Base-by-base conservation (phyloP, 2,888 invertebrate species). In the Melanargia galathea region DNA sequence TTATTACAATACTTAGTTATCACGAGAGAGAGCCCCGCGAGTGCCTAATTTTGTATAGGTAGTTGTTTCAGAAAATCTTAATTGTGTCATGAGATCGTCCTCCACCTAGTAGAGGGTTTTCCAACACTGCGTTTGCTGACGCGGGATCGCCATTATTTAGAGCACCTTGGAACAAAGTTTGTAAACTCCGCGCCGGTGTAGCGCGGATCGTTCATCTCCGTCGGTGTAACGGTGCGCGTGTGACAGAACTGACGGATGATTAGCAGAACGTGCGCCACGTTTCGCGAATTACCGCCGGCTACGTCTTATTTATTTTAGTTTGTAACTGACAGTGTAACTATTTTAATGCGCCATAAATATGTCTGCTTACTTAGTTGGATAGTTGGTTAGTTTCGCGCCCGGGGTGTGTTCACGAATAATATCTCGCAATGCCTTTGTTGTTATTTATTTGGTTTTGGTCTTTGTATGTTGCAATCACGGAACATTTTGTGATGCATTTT, bases 201-300 rank as follows among this genome's bases (percentile, higher is more conserved):
- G 20, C n/a, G n/a, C 11, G 33, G 30, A 46, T 48, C 58, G 58
- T 58, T 58, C 58, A 35, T 56, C 56, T 30, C 18, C 11, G 56
- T 24, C 51, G 45, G 38, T 48, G 35, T 43, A 61, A 52, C 57
- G 26, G 54, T 49, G 58, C n/a, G n/a, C n/a, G n/a, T n/a, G n/a
- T n/a, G n/a, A n/a, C n/a, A n/a, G n/a, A n/a, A n/a, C n/a, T 59
- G 65, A 65, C 58, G 46, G 59, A 58, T 62, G 59, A 59, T 65
- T 65, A 49, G 59, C 49, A 49, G 55, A 59, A 65, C 59, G 62
- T 65, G 65, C 59, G 48, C 55, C 65, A 65, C 62, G 62, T 54
- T 62, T 55, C 54, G 30, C 64, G 55, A 24, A 55, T 55, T 59
- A 59, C 59, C 51, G 59, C 59, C 49, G 59, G 59, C 49, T 40